Percentiles rank a stretch among this genome's conserved stretches.
Evolutionary conservation across 2,113 vertebrate species (phyloP).

Genomic region (Semnornis frantzii): DNA sequence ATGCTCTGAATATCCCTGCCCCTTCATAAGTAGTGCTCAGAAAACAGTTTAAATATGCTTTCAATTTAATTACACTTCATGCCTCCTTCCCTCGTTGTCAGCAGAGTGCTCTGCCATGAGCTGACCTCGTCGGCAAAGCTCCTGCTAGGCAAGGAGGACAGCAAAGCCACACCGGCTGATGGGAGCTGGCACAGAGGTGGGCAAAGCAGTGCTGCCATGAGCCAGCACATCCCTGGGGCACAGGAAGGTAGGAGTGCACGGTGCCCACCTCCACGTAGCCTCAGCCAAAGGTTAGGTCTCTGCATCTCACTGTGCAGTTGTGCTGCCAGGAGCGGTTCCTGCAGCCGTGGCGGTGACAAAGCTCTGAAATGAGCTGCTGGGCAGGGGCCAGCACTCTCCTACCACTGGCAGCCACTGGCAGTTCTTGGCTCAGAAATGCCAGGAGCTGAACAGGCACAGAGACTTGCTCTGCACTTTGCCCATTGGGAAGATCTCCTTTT

Average conservation of each 20-base stretch:
- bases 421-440: not conserved
- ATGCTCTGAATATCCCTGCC: conserved; percentile 18
- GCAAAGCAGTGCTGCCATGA: fast-evolving
- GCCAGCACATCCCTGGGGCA: not conserved
- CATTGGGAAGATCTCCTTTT: not conserved
- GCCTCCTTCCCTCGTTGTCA: not conserved
- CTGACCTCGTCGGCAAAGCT: not conserved
- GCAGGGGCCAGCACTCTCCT: not conserved
- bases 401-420: not conserved
- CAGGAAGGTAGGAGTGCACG: fast-evolving
- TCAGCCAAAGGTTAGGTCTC: not conserved
- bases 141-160: not conserved
- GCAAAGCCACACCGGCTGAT: not conserved
- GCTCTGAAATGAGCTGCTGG: not conserved
- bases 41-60: conserved; percentile 51
- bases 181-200: not conserved
- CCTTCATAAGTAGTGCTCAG: conserved; percentile 34
- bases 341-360: fast-evolving
- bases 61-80: conserved; percentile 40
- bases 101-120: not conserved
- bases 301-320: fast-evolving
- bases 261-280: not conserved
- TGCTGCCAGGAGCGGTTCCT: not conserved
- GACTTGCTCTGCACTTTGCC: not conserved
- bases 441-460: not conserved